A percentile compares a stretch with the other conserved stretches of the same genome.
phyloP scores from a whole-genome alignment of 2,113 vertebrate genomes.

The Malurus elegans region DNA sequence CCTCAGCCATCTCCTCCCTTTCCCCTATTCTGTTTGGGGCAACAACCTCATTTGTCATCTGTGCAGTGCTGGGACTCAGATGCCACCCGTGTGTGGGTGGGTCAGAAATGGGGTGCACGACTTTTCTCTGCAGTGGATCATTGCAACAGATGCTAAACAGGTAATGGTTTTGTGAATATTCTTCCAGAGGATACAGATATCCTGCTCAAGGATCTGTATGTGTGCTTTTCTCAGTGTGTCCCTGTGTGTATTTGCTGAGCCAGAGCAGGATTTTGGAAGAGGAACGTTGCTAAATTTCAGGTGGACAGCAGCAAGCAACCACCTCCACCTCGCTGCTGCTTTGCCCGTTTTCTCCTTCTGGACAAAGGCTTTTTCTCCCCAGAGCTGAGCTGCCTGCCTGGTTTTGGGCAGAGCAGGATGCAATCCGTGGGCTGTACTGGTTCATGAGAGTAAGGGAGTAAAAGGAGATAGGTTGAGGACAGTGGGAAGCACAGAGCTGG shows the following conservation, averaged over 20 bases:
- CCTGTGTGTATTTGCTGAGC: neutral
- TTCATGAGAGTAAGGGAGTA: neutral
- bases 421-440: rapidly evolving
- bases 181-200: conserved; percentile 3
- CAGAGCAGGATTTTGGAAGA: neutral
- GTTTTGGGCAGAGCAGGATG: neutral
- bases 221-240: neutral
- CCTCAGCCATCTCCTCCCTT: neutral
- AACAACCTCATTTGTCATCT: neutral
- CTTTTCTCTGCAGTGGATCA: neutral
- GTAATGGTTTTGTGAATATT: neutral
- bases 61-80: neutral
- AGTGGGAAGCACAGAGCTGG: neutral
- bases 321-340: rapidly evolving
- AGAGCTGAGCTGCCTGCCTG: neutral
- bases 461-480: neutral
- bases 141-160: conserved; percentile 32
- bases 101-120: neutral
- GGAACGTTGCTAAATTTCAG: neutral
- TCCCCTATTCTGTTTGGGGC: neutral
- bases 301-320: neutral
- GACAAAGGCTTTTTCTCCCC: neutral
- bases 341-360: neutral
- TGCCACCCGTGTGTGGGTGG: rapidly evolving
- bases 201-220: neutral